Percentiles rank a stretch among this genome's conserved stretches.
Conservation (phyloP, 2,888 invertebrate species). For the Resseliella maxima region DNA sequence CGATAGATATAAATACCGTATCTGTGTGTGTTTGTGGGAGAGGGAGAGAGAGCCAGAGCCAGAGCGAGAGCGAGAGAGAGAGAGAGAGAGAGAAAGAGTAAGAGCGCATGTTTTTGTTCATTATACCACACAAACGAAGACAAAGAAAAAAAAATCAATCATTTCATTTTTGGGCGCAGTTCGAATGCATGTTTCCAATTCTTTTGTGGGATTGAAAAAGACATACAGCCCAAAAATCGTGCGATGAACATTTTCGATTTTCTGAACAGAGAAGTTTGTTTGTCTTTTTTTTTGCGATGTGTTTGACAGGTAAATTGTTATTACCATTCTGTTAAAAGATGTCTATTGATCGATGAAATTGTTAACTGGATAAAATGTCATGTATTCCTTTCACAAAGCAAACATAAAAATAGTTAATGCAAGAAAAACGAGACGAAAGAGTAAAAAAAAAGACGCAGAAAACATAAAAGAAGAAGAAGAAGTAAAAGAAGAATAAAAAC, state of each 20-base stretch:
- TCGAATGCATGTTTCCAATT: neutral
- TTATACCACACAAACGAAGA: neutral
- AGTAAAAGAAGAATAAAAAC: too few relatives aligned
- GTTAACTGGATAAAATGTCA: constrained; percentile 31
- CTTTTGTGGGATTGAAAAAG: neutral
- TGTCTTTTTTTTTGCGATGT: neutral
- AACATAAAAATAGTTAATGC: neutral
- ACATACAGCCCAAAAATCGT: neutral
- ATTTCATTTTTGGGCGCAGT: constrained; percentile 16
- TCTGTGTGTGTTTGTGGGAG: too few relatives aligned
- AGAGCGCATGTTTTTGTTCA: neutral
- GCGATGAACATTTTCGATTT: neutral
- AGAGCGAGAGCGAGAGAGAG: too few relatives aligned
- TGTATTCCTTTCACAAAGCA: neutral
- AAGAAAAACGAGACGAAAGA: neutral
- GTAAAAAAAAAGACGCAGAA: neutral
- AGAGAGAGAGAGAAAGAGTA: too few relatives aligned
- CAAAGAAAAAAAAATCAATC: too few relatives aligned
- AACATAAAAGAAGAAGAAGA: neutral
- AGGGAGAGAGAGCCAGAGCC: too few relatives aligned
- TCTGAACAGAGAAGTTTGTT: neutral
- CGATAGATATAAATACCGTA: neutral
- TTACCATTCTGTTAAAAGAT: neutral
- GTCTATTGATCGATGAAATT: constrained; percentile 21
- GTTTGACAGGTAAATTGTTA: constrained; percentile 30